Conservation (phyloP, 2,113 vertebrate species). For the Electrona antarctica region DNA sequence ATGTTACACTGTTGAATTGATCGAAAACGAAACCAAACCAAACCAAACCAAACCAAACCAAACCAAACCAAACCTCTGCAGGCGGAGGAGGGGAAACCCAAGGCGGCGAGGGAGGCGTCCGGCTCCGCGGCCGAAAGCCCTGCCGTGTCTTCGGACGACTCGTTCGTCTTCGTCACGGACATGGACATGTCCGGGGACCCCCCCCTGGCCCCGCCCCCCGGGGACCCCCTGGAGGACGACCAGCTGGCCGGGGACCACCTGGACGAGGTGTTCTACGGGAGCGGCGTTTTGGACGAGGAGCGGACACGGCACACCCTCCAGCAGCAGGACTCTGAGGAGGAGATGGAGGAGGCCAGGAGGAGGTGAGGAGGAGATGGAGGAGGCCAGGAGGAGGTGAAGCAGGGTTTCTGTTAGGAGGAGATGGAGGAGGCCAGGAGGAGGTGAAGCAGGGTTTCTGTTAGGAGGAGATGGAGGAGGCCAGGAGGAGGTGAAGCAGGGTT, state of each 20-base stretch:
- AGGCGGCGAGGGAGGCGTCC: conserved; percentile 43
- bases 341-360: conserved; percentile 25
- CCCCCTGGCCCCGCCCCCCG: too few species aligned
- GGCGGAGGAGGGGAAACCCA: conserved; percentile 37
- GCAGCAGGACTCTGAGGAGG: conserved; percentile 50
- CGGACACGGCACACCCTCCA: conserved; percentile 24
- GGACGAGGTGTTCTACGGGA: conserved; percentile 90
- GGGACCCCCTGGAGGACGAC: too few species aligned
- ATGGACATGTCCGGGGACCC: conserved; percentile 61
- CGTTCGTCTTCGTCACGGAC: conserved; percentile 79
- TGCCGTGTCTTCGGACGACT: conserved; percentile 62
- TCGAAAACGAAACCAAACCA: too few species aligned
- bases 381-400: too few species aligned
- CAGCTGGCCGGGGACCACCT: conserved; percentile 79
- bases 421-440: too few species aligned
- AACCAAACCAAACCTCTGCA: too few species aligned
- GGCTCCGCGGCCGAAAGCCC: conserved; percentile 1
- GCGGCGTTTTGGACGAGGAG: conserved; percentile 35
- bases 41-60: too few species aligned
- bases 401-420: too few species aligned
- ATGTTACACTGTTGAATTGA: too few species aligned
- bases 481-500: too few species aligned
- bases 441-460: too few species aligned
- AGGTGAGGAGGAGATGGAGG: conserved; percentile 24
- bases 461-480: too few species aligned